Conservation (phyloP, 64 coral and sea anemone genomes). For the Dendrophyllia cribrosa region DNA sequence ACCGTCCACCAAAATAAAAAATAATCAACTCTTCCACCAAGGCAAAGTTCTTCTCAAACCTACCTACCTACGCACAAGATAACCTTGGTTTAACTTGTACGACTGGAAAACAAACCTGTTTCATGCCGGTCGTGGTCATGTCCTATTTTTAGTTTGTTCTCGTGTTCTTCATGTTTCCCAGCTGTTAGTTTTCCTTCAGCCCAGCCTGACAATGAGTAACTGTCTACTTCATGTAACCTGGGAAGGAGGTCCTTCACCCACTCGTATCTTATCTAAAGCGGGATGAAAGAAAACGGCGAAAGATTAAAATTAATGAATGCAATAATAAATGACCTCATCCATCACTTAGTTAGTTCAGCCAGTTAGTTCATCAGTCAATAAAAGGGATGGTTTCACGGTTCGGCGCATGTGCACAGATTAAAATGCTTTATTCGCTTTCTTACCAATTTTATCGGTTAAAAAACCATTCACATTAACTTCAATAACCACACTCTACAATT, state of each 20-base stretch:
- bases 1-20: no score
- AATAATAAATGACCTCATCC: not conserved
- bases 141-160: not conserved
- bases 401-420: no score
- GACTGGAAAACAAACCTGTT: not conserved
- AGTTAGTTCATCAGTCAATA: no score
- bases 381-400: no score
- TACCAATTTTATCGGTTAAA: no score
- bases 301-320: not conserved
- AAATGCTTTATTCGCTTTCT: no score
- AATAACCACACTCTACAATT: no score
- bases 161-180: not conserved
- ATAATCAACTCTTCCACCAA: no score
- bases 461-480: no score
- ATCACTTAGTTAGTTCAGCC: no score
- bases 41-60: no score
- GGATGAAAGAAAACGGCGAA: not conserved
- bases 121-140: not conserved
- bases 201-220: conserved; percentile 71
- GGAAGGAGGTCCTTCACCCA: conserved; percentile 90
- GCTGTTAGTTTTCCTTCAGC: conserved; percentile 8
- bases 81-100: not conserved
- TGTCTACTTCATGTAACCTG: conserved; percentile 89
- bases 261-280: conserved; percentile 76
- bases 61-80: no score